Base-by-base conservation (phyloP, 23 tunicate genomes). In the Botrylloides violaceus region DNA sequence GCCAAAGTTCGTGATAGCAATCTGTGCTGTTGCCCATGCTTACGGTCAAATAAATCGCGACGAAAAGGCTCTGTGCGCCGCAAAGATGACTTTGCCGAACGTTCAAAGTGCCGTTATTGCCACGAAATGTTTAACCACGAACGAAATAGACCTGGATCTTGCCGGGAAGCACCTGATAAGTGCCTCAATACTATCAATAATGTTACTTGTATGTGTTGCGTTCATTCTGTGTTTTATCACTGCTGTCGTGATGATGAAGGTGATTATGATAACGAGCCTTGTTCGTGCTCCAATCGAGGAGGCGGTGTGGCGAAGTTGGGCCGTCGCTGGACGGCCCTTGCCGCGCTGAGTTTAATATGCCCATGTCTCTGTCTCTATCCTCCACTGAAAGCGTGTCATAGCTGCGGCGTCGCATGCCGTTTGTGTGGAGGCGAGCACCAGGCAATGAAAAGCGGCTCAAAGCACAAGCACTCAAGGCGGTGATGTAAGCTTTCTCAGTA, bases 381-480 rank as follows among this genome's bases (percentile, higher is more conserved):
- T n/a, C 58, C 86, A 22, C 37, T 90, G 1, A 68, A 62, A 50
- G 83, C 76, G 30, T 83, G 84, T 38, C 85, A 90, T 56, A 59
- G 66, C 20, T 90, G 97, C 65, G 97, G 85, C 12, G 85, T 79
- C 0, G 60, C 71, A 38, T 78, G 81, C 70, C 84, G 75, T 27
- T 78, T 79, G 49, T 83, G 97, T 53, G 97, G 97, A 29, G 97
- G 97, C 25, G 59, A 75, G 24, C 97, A 90, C 76, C 73, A 80
- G 43, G 59, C 86, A 12, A 18, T 53, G 43, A 43, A 43, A 9
- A 15, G 23, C 9, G 32, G 36, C 38, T 25, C 71, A 34, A 43
- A 43, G 53, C 53, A 43, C 9, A 43, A 43, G 53, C 53, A 15
- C 53, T 9, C 12, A 9, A 43, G 53, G 53, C 53, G 53, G 53